Percentiles rank a stretch among this genome's conserved stretches.
phyloP scores from a whole-genome alignment of 2,113 vertebrate species.

The Aldabrachelys gigantea region DNA sequence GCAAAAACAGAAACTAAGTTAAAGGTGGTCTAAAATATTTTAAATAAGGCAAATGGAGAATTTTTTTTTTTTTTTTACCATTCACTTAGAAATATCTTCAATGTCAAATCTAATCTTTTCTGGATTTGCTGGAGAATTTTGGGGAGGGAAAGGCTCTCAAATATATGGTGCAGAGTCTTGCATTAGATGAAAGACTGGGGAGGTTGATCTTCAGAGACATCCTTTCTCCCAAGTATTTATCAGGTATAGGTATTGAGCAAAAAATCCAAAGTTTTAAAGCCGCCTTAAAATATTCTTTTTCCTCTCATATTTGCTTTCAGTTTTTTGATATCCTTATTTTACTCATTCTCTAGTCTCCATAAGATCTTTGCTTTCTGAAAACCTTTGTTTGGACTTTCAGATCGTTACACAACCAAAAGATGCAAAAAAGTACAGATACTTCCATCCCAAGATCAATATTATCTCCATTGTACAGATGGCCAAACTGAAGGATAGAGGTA shows the following conservation, averaged over 20 bases:
- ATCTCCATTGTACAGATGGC: background rate
- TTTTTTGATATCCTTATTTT: background rate
- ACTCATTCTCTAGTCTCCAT: rapidly evolving
- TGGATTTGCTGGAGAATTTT: too few relatives aligned
- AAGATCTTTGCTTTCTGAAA: background rate
- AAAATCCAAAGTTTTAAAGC: background rate
- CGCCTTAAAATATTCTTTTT: background rate
- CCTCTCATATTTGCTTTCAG: background rate
- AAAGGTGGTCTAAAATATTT: background rate
- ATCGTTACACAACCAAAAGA: background rate
- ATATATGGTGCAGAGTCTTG: background rate
- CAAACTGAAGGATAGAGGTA: background rate
- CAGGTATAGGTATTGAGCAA: rapidly evolving
- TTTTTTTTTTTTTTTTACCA: too few relatives aligned
- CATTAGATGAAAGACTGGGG: background rate
- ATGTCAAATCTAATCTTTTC: background rate
- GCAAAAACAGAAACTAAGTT: background rate
- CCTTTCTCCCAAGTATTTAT: background rate
- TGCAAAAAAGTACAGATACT: background rate
- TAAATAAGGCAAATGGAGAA: background rate
- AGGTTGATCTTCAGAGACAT: background rate
- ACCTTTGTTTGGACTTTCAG: background rate
- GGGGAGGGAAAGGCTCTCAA: background rate
- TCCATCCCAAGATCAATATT: background rate
- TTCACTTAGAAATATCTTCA: too few relatives aligned